A percentile compares a stretch with the other conserved stretches of the same genome.
Evolutionary conservation across 2,888 invertebrate species (phyloP).

Genomic region (Lumbricus terrestris): DNA sequence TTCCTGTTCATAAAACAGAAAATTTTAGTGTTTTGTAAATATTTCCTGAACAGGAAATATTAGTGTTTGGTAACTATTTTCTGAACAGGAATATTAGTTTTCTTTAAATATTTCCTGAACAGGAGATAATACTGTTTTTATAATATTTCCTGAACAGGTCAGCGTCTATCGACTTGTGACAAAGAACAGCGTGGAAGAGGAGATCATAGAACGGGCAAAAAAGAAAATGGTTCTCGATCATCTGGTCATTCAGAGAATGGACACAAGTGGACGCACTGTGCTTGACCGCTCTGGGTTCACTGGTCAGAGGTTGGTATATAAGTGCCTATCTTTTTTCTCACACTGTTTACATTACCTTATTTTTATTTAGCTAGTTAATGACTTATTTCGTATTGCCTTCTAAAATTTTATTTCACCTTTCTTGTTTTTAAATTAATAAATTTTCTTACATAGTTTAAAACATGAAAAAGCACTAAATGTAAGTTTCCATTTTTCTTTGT

Average conservation of each 20-base stretch:
- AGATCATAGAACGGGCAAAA: constrained; percentile 96
- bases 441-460: neutral
- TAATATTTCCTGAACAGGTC: constrained; percentile 69
- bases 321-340: neutral
- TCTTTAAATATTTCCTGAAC: no score
- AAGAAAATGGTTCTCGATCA: constrained; percentile 98
- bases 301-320: constrained; percentile 29
- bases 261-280: constrained; percentile 94
- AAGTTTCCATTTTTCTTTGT: neutral
- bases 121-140: no score
- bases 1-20: no score
- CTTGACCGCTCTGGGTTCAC: constrained; percentile 69
- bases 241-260: constrained; percentile 97
- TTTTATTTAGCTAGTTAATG: neutral
- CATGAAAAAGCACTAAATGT: neutral
- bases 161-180: constrained; percentile 97
- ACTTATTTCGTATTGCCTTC: no score
- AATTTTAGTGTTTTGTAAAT: no score
- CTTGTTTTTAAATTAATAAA: neutral
- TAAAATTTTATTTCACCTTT: neutral
- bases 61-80: no score
- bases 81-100: no score
- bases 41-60: no score
- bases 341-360: neutral
- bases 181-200: constrained; percentile 93